Evolutionary conservation across 2,113 vertebrate genomes (phyloP).

Genomic region (Anhinga anhinga): DNA sequence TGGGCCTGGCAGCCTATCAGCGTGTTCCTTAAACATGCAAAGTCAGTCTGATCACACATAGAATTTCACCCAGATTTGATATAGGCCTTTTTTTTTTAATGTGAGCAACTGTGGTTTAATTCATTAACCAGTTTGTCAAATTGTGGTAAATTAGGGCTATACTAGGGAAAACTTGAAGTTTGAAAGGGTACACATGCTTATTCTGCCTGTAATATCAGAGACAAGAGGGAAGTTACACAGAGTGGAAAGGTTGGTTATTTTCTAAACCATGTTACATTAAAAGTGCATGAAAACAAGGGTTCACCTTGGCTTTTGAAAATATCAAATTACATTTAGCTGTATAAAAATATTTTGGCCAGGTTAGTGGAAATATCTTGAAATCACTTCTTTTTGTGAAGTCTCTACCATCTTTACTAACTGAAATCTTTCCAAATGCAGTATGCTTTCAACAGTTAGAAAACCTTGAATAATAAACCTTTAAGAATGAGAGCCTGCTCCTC

Average conservation of each 20-base stretch:
- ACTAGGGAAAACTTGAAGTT: neutral
- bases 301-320: neutral
- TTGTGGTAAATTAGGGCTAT: neutral
- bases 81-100: accelerated
- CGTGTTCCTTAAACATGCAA: neutral
- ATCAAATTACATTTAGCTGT: neutral
- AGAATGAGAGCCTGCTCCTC: neutral
- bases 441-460: neutral
- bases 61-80: neutral
- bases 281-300: neutral
- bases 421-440: neutral
- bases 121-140: neutral
- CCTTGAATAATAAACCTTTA: neutral
- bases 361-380: neutral
- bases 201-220: neutral
- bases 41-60: neutral
- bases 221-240: neutral
- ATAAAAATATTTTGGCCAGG: neutral
- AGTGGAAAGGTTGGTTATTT: neutral
- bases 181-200: neutral
- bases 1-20: neutral
- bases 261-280: neutral
- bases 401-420: neutral
- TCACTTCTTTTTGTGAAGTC: neutral
- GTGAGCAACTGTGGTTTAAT: neutral